These are phyloP conservation scores for Ellobius talpinus DNA, from an alignment of 2,113 vertebrate genomes.

Conservation along the genomic window DNA sequence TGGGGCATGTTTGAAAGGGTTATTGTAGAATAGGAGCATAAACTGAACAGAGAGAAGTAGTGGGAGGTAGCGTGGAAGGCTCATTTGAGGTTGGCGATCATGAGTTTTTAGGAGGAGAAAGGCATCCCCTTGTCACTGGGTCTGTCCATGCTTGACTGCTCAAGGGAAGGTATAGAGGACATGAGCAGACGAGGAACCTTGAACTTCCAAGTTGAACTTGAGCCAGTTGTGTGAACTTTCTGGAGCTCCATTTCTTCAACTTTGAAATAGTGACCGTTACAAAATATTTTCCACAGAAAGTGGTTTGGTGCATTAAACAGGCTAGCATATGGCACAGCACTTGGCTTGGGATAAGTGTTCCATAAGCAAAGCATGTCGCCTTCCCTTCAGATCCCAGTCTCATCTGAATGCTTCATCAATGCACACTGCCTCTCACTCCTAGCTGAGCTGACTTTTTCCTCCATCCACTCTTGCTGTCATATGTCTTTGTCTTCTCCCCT, in stretches of 20 bases:
- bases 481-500: neutral
- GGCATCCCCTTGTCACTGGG: neutral
- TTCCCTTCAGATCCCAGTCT: neutral
- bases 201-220: conserved; percentile 17
- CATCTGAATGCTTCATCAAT: neutral
- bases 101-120: neutral
- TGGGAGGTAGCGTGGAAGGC: neutral
- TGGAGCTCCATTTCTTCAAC: neutral
- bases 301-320: neutral
- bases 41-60: conserved; percentile 23
- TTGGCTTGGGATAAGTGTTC: neutral
- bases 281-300: neutral
- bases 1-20: conserved; percentile 41
- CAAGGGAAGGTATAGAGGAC: neutral
- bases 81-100: conserved; percentile 19
- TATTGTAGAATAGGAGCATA: conserved; percentile 10
- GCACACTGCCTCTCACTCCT: neutral
- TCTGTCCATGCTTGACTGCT: neutral
- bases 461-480: neutral
- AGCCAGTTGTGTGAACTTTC: conserved; percentile 12
- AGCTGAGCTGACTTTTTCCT: neutral
- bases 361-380: neutral
- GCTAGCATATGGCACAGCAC: neutral
- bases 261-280: neutral
- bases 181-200: neutral